These are phyloP conservation scores for Hylyphantes graminicola DNA, from an alignment of 1,140 invertebrate species.

Conservation along the genomic window DNA sequence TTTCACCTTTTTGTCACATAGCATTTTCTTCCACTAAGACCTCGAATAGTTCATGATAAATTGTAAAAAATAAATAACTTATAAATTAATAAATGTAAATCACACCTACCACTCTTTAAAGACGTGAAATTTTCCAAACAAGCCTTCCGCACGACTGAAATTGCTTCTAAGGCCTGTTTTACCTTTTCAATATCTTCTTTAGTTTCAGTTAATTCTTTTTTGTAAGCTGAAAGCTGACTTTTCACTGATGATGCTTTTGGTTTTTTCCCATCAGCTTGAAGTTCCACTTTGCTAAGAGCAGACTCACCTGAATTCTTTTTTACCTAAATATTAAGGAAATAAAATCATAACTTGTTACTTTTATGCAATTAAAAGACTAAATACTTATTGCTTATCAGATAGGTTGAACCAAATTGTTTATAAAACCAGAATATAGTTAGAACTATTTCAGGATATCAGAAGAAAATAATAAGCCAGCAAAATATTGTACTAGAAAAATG, in stretches of 20 bases:
- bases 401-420: background rate
- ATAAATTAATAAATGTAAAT: background rate
- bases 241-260: conserved; percentile 10
- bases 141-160: background rate
- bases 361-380: background rate
- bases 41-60: background rate
- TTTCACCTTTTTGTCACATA: no score
- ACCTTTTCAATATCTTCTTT: conserved; percentile 1
- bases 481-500: no score
- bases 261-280: background rate
- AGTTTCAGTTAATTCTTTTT: conserved; percentile 30
- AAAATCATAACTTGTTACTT: background rate
- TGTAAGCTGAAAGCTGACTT: background rate
- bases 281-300: conserved; percentile 2
- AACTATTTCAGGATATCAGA: no score
- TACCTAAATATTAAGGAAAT: no score
- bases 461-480: no score
- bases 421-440: conserved; percentile 1
- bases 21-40: no score
- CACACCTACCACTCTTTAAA: background rate
- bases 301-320: no score
- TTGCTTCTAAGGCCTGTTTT: background rate
- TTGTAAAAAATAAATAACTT: background rate
- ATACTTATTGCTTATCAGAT: background rate
- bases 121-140: background rate